phyloP scores from a whole-genome alignment of 2,888 invertebrate genomes.

The Limenitis camilla region DNA sequence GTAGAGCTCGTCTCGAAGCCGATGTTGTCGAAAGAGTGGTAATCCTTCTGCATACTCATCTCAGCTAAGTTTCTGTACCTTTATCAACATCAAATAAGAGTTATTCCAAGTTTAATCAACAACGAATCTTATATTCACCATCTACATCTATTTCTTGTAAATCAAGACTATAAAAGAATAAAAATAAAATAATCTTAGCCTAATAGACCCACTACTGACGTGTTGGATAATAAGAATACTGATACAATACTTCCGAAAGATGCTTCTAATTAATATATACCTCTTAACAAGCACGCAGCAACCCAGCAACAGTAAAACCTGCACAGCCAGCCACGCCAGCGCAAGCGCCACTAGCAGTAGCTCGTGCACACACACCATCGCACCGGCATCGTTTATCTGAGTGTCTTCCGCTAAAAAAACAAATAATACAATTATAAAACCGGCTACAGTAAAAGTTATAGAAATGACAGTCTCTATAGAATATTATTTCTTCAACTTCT shows the following conservation, averaged over 20 bases:
- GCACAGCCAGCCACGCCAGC: conserved; percentile 76
- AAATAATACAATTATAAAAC: not conserved
- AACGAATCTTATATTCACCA: no score
- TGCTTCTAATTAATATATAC: conserved; percentile 30
- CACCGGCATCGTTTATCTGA: conserved; percentile 21
- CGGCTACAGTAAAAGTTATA: not conserved
- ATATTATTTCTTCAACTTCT: no score
- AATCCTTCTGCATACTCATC: conserved; percentile 65
- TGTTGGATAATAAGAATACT: no score
- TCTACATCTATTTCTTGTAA: no score
- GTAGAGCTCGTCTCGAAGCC: conserved; percentile 79
- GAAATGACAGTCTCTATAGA: no score
- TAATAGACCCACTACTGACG: no score
- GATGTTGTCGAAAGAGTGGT: conserved; percentile 75
- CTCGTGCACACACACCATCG: conserved; percentile 77
- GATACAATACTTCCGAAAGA: not conserved
- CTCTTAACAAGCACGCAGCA: conserved; percentile 73
- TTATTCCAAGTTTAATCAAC: no score
- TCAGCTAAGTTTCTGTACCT: conserved; percentile 67
- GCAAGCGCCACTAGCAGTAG: conserved; percentile 78
- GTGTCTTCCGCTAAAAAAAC: conserved; percentile 37
- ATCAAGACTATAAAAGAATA: no score
- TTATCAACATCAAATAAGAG: conserved; percentile 10
- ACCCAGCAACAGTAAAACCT: conserved; percentile 67
- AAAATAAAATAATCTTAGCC: no score